Conservation (phyloP, 2,797 vertebrate species). For the Mus caroli region DNA sequence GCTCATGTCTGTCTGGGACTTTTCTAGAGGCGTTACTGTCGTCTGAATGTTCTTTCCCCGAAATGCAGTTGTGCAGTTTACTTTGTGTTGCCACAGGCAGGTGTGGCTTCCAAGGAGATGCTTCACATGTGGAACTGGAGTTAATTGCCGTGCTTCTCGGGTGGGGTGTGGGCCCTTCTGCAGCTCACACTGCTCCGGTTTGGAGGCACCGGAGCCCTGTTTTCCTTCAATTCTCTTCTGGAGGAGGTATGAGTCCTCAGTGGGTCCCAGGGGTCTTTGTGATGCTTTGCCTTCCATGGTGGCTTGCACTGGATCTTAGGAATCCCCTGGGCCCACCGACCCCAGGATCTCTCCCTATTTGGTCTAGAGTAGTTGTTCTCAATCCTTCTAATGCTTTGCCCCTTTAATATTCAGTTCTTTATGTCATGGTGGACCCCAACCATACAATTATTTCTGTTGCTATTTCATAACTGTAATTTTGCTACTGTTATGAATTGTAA, state of each 20-base stretch:
- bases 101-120: neutral
- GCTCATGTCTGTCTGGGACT: neutral
- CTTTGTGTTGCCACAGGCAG: neutral
- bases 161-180: neutral
- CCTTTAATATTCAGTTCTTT: neutral
- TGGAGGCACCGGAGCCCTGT: neutral
- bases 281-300: neutral
- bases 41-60: neutral
- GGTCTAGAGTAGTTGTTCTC: neutral
- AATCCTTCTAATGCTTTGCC: neutral
- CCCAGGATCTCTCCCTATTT: neutral
- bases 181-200: fast-evolving
- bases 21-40: neutral
- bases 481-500: neutral
- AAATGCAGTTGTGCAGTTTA: neutral
- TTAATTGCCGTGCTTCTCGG: neutral
- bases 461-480: neutral
- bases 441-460: neutral
- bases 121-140: too few relatives aligned
- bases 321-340: fast-evolving
- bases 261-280: neutral
- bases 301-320: neutral
- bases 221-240: neutral
- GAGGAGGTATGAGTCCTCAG: neutral
- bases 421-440: neutral